Evolutionary conservation across 2,888 invertebrate species (phyloP).

Genomic region (Coleophora flavipennella): DNA sequence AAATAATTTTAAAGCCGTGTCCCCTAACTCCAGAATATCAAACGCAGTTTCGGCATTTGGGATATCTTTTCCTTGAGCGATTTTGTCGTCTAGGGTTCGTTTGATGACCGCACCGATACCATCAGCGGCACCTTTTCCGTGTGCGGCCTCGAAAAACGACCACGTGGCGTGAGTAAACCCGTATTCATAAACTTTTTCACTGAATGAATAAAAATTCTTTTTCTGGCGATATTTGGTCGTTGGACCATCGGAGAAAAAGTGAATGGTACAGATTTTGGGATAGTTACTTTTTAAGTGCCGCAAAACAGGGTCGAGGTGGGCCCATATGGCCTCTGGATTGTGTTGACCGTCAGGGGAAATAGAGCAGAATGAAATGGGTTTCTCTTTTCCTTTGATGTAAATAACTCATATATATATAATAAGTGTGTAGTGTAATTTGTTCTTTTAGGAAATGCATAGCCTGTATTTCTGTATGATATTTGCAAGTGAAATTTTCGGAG

Average conservation of each 20-base stretch:
- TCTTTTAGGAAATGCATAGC: slow-evolving; percentile 11
- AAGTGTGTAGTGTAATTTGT: slow-evolving; percentile 13
- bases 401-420: too few relatives aligned
- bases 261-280: background rate
- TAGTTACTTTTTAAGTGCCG: slow-evolving; percentile 5
- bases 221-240: slow-evolving; percentile 7
- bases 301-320: slow-evolving; percentile 13
- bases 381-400: slow-evolving; percentile 8
- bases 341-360: slow-evolving; percentile 11
- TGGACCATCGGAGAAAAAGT: slow-evolving; percentile 5
- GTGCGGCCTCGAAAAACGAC: slow-evolving; percentile 11
- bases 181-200: slow-evolving; percentile 5
- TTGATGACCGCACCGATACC: slow-evolving; percentile 15
- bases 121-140: slow-evolving; percentile 17
- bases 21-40: slow-evolving; percentile 1
- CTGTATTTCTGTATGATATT: slow-evolving; percentile 7
- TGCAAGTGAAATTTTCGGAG: slow-evolving; percentile 9
- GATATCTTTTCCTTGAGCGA: slow-evolving; percentile 13
- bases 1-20: slow-evolving; percentile 4
- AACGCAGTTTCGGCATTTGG: slow-evolving; percentile 12
- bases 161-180: slow-evolving; percentile 8
- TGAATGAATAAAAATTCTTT: slow-evolving; percentile 7
- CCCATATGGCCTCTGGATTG: slow-evolving; percentile 16
- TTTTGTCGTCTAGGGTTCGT: slow-evolving; percentile 10
- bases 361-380: slow-evolving; percentile 11